Conservation (phyloP, 1,140 invertebrate genomes). For the Pseudachorutes palmiensis region DNA sequence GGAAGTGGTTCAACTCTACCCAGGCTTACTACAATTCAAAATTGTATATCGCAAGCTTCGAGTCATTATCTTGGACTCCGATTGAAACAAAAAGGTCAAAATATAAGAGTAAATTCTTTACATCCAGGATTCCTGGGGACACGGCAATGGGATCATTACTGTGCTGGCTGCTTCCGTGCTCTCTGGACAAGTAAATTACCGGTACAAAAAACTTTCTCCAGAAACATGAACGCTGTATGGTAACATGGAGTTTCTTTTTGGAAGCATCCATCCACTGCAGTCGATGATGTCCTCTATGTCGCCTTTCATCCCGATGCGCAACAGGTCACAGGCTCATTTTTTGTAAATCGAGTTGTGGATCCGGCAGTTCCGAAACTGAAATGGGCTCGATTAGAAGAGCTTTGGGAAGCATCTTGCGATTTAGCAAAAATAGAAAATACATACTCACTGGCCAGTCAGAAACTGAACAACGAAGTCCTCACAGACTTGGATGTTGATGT, state of each 20-base stretch:
- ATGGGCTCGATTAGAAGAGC: not conserved
- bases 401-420: not conserved
- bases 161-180: not conserved
- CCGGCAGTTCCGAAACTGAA: not conserved
- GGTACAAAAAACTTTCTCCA: not conserved
- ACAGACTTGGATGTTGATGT: not conserved
- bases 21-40: slow-evolving; percentile 7
- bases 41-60: not conserved
- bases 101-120: not conserved
- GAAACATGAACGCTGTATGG: too few species aligned
- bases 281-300: not conserved
- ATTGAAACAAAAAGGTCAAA: not conserved
- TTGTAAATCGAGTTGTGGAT: not conserved
- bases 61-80: not conserved
- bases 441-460: not conserved
- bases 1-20: not conserved
- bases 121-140: not conserved
- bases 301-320: not conserved
- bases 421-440: not conserved
- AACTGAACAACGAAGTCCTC: not conserved
- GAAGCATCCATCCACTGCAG: not conserved
- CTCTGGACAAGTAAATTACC: not conserved
- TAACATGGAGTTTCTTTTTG: too few species aligned
- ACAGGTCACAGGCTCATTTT: not conserved
- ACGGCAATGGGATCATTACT: not conserved